Conservation (phyloP, 2,113 vertebrate species). For the Scopus umbretta region DNA sequence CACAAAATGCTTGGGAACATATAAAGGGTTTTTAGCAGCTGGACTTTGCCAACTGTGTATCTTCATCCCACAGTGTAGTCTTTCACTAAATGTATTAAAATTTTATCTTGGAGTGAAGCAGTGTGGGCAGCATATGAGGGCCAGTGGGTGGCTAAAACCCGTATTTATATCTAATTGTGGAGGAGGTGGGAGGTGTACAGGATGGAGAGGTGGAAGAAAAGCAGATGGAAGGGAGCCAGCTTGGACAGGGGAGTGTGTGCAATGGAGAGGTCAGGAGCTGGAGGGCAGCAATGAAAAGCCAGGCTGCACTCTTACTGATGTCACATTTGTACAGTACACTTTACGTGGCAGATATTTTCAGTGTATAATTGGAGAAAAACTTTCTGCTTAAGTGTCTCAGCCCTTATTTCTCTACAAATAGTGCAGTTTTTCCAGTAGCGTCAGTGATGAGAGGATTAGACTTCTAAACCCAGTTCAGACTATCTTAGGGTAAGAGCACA, state of each 20-base stretch:
- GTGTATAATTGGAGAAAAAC: neutral
- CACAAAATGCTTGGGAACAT: neutral
- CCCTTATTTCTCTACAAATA: neutral
- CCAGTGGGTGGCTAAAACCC: neutral
- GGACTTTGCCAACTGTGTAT: neutral
- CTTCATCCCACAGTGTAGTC: neutral
- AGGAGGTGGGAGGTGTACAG: neutral
- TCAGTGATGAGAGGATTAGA: neutral
- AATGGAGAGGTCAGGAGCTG: neutral
- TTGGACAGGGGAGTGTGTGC: neutral
- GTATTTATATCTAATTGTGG: accelerated
- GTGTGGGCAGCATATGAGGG: neutral
- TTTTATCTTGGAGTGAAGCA: neutral
- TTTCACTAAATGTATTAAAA: neutral
- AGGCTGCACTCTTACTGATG: neutral
- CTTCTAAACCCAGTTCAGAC: neutral
- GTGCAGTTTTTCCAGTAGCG: neutral
- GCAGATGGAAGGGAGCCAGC: neutral
- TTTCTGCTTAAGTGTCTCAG: neutral
- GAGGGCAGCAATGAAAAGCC: neutral
- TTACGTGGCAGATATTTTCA: neutral
- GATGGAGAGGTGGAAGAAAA: neutral
- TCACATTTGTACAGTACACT: neutral
- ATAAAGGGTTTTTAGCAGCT: neutral
- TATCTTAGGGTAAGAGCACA: neutral